Base-by-base conservation (phyloP, 2,888 invertebrate species). In the Drosophila kokeensis region DNA sequence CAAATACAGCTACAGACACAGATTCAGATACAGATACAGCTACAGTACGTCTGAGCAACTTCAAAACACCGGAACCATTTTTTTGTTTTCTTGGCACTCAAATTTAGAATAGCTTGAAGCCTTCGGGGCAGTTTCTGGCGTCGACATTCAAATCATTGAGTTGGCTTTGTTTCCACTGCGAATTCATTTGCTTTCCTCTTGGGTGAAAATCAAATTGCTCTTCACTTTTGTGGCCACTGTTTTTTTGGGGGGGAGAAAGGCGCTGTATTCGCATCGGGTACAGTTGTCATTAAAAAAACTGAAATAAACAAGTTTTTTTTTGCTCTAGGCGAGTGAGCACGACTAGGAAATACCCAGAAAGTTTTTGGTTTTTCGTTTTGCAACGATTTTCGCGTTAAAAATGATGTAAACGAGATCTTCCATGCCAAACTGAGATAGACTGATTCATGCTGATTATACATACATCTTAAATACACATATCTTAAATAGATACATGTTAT, bases 161-260 rank as follows among this genome's bases (percentile, higher is more conserved):
- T 55, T 65, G 50, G 42, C 76, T 76, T 79, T 73, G 84, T 70
- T 76, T 76, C 66, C 57, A 67, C 69, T 65, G 52, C 65, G 69
- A 70, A 76, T 81, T 78, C 66, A 70, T 78, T 55, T 38, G 59
- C 29, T 57, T 60, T 71, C 29, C 71, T 36, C 57, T 52, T n/a
- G 59, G 70, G 48, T 53, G 30, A 50, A 73, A 71, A 58, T 71
- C 42, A 76, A 83, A 76, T 69, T 76, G 78, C 38, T 69, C 68
- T 49, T 38, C 62, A 55, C n/a, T 62, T 67, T 62, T 49, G 40
- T 53, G n/a, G 42, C 55, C 72, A 57, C 70, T 70, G 32, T 54
- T 63, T 21, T 42, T 45, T 11, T 0, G 24, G 21, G 21, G 21
- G 2, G 11, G 21, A 11, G 1, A 50, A 29, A 24, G 5, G n/a